Percentiles rank a stretch among this genome's conserved stretches.
Conservation (phyloP, 1,140 invertebrate genomes). For the Neodiprion virginianus region DNA sequence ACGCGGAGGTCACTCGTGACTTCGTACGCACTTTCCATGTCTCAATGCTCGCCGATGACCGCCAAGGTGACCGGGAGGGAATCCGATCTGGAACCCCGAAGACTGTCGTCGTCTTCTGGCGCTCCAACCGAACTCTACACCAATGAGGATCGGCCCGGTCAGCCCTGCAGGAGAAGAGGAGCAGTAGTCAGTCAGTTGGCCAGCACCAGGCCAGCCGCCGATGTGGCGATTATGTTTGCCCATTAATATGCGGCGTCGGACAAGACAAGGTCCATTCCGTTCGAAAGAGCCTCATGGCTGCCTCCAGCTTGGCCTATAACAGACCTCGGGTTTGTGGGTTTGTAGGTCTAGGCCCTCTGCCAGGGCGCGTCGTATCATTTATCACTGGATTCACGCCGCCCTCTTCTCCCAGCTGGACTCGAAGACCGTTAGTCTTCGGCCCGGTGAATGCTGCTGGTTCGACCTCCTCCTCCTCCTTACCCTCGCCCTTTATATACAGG, state of each 20-base stretch:
- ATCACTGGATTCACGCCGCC: conserved; percentile 49
- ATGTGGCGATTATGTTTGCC: conserved; percentile 59
- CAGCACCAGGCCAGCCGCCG: conserved; percentile 20
- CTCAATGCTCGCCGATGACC: no score
- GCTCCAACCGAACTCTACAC: background rate
- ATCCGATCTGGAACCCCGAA: background rate
- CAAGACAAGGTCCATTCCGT: conserved; percentile 47
- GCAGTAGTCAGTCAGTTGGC: background rate
- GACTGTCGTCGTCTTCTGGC: background rate
- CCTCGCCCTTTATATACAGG: background rate
- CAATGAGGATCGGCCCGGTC: background rate
- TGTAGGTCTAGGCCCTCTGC: conserved; percentile 50
- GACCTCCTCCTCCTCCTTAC: background rate
- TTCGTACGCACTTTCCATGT: no score
- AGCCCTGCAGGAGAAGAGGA: background rate
- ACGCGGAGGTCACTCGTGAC: no score
- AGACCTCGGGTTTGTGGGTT: conserved; percentile 54
- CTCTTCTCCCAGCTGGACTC: conserved; percentile 32
- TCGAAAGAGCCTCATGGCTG: conserved; percentile 32
- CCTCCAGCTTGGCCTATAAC: conserved; percentile 35
- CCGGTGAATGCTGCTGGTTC: background rate
- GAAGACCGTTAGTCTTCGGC: conserved; percentile 13
- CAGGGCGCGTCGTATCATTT: conserved; percentile 53
- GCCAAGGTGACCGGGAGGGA: no score
- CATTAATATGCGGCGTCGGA: conserved; percentile 59